Evolutionary conservation across 2,888 invertebrate genomes (phyloP), one percentile per base, ranked within the genome.

Genomic region (Pristionchus japonicus): DNA sequence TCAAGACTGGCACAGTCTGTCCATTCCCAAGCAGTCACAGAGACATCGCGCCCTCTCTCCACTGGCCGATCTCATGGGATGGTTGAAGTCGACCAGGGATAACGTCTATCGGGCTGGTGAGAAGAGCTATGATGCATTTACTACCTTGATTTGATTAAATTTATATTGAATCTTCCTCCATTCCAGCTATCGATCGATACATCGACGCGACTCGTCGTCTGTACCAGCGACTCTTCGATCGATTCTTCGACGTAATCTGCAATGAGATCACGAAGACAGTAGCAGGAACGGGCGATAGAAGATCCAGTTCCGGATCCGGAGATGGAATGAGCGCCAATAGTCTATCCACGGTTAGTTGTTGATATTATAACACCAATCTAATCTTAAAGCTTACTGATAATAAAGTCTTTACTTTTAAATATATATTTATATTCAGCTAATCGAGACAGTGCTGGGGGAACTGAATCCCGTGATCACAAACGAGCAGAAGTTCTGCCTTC

Each of bases 401-500:
- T n/a, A n/a, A n/a, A n/a, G n/a, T n/a, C n/a, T n/a, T n/a, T n/a
- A n/a, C n/a, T n/a, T n/a, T n/a, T n/a, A n/a, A n/a, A n/a, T n/a
- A n/a, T n/a, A 85, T 20, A n/a, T 6, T n/a, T 11, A 20, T 27
- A 61, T 89, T 57, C 90, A 96, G 89, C 96, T 97, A 86, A 95
- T 97, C 89, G 97, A 97, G 94, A 96, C 97, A 95, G 97, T 98
- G 87, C 96, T 99, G 89, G 97, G 97, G 27, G 97, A 97, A 94
- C 96, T 98, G 90, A 98, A 98, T 94, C 97, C 97, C 6, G 96
- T 98, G 88, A 98, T 98, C 94, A 96, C 98, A 91, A 97, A 97
- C 40, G 99, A 99, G 95, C 98, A 98, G 95, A 97, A 97, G 92
- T 99, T 99, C 95, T 98, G 98, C 95, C 96, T 97, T 31, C 96